A percentile compares a stretch with the other conserved stretches of the same genome.
These are phyloP conservation scores for Drosophila ercepeae DNA, from an alignment of 1,140 invertebrate species.

Conservation along the genomic window DNA sequence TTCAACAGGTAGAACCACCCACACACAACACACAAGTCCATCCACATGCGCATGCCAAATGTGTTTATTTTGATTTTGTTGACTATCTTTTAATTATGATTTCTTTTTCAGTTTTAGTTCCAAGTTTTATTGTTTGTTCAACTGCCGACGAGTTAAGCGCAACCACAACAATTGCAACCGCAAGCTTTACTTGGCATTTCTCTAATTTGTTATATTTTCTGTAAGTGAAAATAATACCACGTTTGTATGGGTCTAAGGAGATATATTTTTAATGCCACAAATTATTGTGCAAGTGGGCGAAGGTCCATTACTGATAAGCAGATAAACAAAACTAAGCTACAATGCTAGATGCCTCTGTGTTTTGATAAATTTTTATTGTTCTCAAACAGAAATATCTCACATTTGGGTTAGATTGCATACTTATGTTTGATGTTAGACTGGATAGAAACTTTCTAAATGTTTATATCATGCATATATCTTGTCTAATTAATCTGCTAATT, in stretches of 20 bases:
- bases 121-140: constrained; percentile 27
- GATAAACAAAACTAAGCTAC: constrained; percentile 18
- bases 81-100: constrained; percentile 41
- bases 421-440: neutral
- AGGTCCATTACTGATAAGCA: constrained; percentile 6
- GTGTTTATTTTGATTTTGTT: constrained; percentile 25
- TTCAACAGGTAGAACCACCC: constrained; percentile 74
- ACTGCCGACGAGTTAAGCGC: constrained; percentile 29
- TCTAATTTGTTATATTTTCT: constrained; percentile 27
- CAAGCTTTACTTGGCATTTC: constrained; percentile 18
- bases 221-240: constrained; percentile 22
- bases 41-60: constrained; percentile 18
- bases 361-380: constrained; percentile 11
- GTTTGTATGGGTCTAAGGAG: too few relatives aligned
- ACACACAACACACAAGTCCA: constrained; percentile 4
- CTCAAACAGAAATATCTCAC: constrained; percentile 16
- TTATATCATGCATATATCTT: neutral
- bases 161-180: constrained; percentile 9
- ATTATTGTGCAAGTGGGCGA: constrained; percentile 16
- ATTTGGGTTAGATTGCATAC: neutral
- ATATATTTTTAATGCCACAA: too few relatives aligned
- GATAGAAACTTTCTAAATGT: neutral
- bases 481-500: neutral
- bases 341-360: constrained; percentile 14
- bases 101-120: constrained; percentile 75